Evolutionary conservation across 2,113 vertebrate species (phyloP).

Genomic region (Nematolebias whitei): DNA sequence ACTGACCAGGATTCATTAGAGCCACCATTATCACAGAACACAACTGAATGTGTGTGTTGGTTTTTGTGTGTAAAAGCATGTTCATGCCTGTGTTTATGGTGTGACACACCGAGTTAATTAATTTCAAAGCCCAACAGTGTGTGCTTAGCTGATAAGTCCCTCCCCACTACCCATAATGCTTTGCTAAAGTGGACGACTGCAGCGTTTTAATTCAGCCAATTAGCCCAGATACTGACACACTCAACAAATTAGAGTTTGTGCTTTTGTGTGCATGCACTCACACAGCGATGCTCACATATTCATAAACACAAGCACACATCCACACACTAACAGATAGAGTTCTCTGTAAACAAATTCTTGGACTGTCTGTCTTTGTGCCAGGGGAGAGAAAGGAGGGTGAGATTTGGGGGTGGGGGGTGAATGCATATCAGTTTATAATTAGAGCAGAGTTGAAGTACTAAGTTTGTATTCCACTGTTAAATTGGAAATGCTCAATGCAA

Average conservation of each 20-base stretch:
- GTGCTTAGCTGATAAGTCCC: conserved; percentile 81
- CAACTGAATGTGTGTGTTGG: conserved; percentile 23
- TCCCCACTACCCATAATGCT: conserved; percentile 81
- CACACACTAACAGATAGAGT: conserved; percentile 50
- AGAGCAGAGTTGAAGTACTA: conserved; percentile 78
- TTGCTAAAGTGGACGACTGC: conserved; percentile 72
- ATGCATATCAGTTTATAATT: conserved; percentile 83
- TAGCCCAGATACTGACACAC: conserved; percentile 80
- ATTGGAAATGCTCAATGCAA: conserved; percentile 81
- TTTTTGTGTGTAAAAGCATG: conserved; percentile 27
- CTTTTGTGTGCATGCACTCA: conserved; percentile 38
- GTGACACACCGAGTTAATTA: conserved; percentile 78
- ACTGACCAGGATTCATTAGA: conserved; percentile 77
- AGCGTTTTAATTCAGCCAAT: conserved; percentile 78
- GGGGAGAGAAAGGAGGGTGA: conserved; percentile 65
- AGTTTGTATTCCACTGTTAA: conserved; percentile 78
- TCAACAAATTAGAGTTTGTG: conserved; percentile 75
- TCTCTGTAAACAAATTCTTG: conserved; percentile 76
- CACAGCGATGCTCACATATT: conserved; percentile 28
- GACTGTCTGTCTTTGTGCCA: conserved; percentile 78
- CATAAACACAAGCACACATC: conserved; percentile 38
- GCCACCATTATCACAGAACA: conserved; percentile 75
- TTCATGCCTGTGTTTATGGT: conserved; percentile 56
- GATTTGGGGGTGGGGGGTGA: conserved; percentile 40
- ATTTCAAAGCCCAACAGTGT: conserved; percentile 80